Conservation (phyloP, 92 coral and sea anemone species). For the Zoanthus gigantus region DNA sequence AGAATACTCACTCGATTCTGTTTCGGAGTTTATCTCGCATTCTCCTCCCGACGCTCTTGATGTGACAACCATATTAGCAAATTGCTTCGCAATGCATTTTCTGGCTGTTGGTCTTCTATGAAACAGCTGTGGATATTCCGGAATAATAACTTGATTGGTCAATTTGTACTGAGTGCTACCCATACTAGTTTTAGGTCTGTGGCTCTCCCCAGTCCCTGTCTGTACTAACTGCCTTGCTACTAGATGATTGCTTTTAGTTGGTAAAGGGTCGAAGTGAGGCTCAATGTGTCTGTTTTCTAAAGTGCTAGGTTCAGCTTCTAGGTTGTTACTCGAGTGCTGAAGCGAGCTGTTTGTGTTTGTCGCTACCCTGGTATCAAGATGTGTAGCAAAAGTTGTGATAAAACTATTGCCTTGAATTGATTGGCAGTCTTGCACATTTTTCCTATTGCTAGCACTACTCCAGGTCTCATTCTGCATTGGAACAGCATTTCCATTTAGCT, state of each 20-base stretch:
- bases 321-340: not conserved
- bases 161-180: not conserved
- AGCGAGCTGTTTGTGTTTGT: not conserved
- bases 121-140: not conserved
- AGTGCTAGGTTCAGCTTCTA: not conserved
- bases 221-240: not conserved
- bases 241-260: not conserved
- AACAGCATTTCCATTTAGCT: not conserved
- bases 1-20: not conserved
- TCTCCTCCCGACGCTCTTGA: not conserved
- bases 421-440: not conserved
- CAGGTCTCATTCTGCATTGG: not conserved
- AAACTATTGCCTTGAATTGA: not conserved
- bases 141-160: slow-evolving; percentile 18
- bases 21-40: not conserved
- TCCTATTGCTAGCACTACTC: not conserved
- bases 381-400: not conserved
- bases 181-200: not conserved
- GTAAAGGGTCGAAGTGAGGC: not conserved
- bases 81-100: slow-evolving; percentile 36
- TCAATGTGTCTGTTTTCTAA: not conserved
- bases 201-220: not conserved
- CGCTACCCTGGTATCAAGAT: not conserved
- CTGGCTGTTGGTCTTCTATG: slow-evolving; percentile 28
- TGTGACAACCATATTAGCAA: not conserved